phyloP scores from a whole-genome alignment of 2,797 vertebrate species.

The Streptopelia turtur region DNA sequence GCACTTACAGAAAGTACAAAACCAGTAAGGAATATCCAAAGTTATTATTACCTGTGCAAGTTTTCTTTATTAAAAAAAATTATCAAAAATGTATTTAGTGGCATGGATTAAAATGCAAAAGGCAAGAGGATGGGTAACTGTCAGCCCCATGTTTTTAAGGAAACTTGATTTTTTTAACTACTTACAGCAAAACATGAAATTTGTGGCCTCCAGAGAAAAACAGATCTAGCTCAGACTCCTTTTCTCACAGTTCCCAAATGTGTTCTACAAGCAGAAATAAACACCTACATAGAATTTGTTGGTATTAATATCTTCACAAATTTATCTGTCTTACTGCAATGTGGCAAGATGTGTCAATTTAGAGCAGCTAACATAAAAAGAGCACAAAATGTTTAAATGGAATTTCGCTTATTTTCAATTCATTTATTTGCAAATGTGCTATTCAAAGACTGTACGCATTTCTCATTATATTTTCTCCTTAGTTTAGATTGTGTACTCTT shows the following conservation, averaged over 20 bases:
- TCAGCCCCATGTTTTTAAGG: neutral
- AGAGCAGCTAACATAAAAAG: neutral
- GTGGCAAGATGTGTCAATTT: neutral
- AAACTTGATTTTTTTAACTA: neutral
- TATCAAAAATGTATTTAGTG: neutral
- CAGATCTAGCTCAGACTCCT: neutral
- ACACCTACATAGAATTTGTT: neutral
- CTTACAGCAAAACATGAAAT: neutral
- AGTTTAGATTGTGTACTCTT: neutral
- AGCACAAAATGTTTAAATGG: neutral
- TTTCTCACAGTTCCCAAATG: neutral
- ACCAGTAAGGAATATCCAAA: neutral
- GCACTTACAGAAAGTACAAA: neutral
- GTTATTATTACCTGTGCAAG: neutral
- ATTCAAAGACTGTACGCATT: neutral
- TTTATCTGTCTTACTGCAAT: neutral
- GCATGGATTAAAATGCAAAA: neutral
- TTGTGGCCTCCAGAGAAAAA: neutral
- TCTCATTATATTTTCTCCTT: neutral
- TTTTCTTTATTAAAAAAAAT: neutral
- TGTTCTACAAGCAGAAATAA: neutral
- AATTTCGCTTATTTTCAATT: neutral
- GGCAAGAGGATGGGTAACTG: neutral
- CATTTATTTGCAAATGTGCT: constrained; percentile 7
- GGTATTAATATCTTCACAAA: neutral